Conservation (phyloP, 2,797 vertebrate species). For the Pteronotus mesoamericanus region DNA sequence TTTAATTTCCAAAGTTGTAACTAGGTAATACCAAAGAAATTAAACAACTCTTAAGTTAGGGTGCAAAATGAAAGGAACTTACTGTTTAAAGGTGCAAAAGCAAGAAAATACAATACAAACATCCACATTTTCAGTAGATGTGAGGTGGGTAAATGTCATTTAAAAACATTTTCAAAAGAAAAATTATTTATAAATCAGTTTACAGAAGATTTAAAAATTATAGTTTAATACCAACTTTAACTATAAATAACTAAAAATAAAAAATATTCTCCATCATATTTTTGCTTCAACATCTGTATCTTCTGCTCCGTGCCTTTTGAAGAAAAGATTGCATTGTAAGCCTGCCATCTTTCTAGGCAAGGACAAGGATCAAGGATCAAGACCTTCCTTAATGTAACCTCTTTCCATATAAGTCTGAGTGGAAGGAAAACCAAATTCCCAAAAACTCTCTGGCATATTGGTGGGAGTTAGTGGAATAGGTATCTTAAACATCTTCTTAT, state of each 20-base stretch:
- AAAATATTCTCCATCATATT: constrained; percentile 23
- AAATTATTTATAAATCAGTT: constrained; percentile 69
- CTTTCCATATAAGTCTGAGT: constrained; percentile 95
- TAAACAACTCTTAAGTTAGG: constrained; percentile 76
- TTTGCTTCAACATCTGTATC: constrained; percentile 71
- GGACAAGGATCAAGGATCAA: constrained; percentile 80
- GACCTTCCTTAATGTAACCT: constrained; percentile 95
- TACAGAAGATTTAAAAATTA: constrained; percentile 56
- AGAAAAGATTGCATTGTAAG: constrained; percentile 91
- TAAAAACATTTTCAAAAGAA: constrained; percentile 77
- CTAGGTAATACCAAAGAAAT: constrained; percentile 67
- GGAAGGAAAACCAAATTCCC: constrained; percentile 98
- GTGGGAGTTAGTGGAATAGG: constrained; percentile 91
- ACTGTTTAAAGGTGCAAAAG: constrained; percentile 76
- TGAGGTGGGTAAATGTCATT: constrained; percentile 41
- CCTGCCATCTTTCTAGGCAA: constrained; percentile 89
- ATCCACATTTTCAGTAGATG: constrained; percentile 69
- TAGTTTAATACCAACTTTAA: constrained; percentile 76
- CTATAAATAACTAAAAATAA: constrained; percentile 81
- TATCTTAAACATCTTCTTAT: constrained; percentile 83
- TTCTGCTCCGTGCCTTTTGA: constrained; percentile 88
- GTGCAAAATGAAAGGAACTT: constrained; percentile 81
- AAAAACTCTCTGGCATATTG: constrained; percentile 95
- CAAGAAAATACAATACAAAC: constrained; percentile 73
- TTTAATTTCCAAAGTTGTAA: constrained; percentile 77